These are phyloP conservation scores for Drosophila imparisetae DNA, from an alignment of 2,888 invertebrate species.

Conservation along the genomic window DNA sequence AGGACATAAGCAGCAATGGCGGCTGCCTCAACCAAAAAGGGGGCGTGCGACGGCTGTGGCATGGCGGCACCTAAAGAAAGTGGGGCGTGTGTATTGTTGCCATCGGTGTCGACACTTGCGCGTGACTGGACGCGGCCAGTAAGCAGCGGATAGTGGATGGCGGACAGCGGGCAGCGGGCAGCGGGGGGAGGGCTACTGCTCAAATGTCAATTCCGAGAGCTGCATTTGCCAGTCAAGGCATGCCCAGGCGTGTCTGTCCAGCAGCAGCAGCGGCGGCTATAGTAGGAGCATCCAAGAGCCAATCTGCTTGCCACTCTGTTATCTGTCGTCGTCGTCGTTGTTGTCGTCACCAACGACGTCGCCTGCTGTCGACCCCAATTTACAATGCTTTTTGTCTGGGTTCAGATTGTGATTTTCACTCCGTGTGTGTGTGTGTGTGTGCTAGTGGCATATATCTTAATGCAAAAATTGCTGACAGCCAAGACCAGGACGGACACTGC, in stretches of 20 bases:
- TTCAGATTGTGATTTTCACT: slow-evolving; percentile 25
- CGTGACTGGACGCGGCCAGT: slow-evolving; percentile 11
- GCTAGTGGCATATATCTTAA: slow-evolving; percentile 64
- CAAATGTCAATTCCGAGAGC: slow-evolving; percentile 68
- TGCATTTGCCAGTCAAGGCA: slow-evolving; percentile 58
- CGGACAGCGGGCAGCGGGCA: slow-evolving; percentile 11
- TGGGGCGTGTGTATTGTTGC: slow-evolving; percentile 6
- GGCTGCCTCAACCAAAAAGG: slow-evolving; percentile 38
- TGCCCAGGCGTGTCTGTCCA: slow-evolving; percentile 28
- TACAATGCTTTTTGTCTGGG: slow-evolving; percentile 75
- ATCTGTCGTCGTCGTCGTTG: slow-evolving; percentile 48
- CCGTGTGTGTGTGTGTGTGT: slow-evolving; percentile 46
- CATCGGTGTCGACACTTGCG: slow-evolving; percentile 47
- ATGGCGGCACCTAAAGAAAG: slow-evolving; percentile 18
- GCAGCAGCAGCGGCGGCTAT: slow-evolving; percentile 20
- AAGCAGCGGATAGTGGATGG: slow-evolving; percentile 3
- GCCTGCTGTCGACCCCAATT: slow-evolving; percentile 75
- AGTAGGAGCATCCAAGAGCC: slow-evolving; percentile 44
- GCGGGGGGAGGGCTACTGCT: slow-evolving; percentile 34
- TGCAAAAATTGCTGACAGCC: slow-evolving; percentile 56
- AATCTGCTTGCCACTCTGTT: slow-evolving; percentile 75
- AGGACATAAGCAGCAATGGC: slow-evolving; percentile 76
- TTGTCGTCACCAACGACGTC: slow-evolving; percentile 20
- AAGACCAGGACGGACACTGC: slow-evolving; percentile 22
- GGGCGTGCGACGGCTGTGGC: slow-evolving; percentile 16